Evolutionary conservation across 2,113 vertebrate species (phyloP), one percentile per base, ranked within the genome.

Genomic region (Psittacula cyanocephala): DNA sequence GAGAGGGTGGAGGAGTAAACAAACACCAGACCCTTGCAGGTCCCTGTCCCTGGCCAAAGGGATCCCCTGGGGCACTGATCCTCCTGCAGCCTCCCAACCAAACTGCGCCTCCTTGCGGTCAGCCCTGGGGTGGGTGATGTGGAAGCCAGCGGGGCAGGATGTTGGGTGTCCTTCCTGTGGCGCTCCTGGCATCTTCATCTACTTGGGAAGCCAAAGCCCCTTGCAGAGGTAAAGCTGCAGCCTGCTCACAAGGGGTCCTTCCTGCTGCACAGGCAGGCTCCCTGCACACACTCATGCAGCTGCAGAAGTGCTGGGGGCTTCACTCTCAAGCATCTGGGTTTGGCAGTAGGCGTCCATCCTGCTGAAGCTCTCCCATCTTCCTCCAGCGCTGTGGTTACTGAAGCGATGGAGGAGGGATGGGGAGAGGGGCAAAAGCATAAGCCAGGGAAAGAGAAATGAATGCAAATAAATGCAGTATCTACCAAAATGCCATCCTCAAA

Each of bases 261-360:
- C 37, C 50, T 0, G 2, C 49, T 41, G 75, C 71, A 46, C 47
- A 81, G 37, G 27, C 37, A 77, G 63, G 35, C 46, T 91, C 59
- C 20, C 72, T 47, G 43, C 43, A 52, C 44, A 80, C 10, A 44
- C 31, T 57, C 43, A 39, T 0, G 0, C 24, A 19, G 43, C 11
- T 41, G 29, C 27, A 80, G n/a, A 83, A 82, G 16, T 24, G 16
- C 43, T 25, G 39, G 4, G 6, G 79, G 71, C 41, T 83, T 52
- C 7, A 41, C 65, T 84, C 31, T 75, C 43, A 70, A 67, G 41
- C 3, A 3, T 20, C 60, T 52, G 50, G 81, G 41, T 53, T 57
- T 47, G 18, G 65, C 6, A 4, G 41, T 41, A 50, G 13, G 11
- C 46, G 23, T 79, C 71, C 33, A 49, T 29, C 22, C 39, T 29